phyloP scores from a whole-genome alignment of 1,140 invertebrate species.

The Pogonus chalceus region DNA sequence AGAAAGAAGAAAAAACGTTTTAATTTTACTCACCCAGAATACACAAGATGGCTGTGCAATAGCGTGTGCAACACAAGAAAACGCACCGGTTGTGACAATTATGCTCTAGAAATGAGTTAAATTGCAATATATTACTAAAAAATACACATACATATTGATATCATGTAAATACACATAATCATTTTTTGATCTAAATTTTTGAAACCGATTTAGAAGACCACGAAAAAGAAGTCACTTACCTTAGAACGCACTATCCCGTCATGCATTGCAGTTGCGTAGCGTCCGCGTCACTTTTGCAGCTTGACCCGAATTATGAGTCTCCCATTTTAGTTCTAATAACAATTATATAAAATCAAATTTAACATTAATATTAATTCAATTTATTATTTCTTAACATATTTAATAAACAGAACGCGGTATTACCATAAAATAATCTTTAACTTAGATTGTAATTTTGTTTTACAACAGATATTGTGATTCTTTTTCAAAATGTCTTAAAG shows the following conservation, averaged over 20 bases:
- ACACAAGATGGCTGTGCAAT: conserved; percentile 2
- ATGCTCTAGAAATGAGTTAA: background rate
- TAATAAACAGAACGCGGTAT: too few species aligned
- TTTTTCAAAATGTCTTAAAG: too few species aligned
- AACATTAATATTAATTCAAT: too few species aligned
- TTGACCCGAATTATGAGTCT: too few species aligned
- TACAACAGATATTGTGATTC: too few species aligned
- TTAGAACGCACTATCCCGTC: background rate
- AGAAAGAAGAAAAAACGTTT: too few species aligned
- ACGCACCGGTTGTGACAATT: background rate
- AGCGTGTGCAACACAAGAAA: background rate
- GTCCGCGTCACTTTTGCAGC: too few species aligned
- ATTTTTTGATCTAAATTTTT: conserved; percentile 6
- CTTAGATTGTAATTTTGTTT: too few species aligned
- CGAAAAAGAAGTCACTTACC: background rate
- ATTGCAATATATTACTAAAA: background rate
- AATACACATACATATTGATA: background rate
- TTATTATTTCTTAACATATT: too few species aligned
- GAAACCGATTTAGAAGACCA: background rate
- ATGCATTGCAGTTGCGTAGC: background rate
- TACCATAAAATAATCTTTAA: too few species aligned
- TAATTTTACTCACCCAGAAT: background rate
- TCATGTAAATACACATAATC: background rate
- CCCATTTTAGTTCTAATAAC: too few species aligned
- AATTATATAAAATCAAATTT: too few species aligned